Base-by-base conservation (phyloP, 2,113 vertebrate genomes). In the Tupaia tana region DNA sequence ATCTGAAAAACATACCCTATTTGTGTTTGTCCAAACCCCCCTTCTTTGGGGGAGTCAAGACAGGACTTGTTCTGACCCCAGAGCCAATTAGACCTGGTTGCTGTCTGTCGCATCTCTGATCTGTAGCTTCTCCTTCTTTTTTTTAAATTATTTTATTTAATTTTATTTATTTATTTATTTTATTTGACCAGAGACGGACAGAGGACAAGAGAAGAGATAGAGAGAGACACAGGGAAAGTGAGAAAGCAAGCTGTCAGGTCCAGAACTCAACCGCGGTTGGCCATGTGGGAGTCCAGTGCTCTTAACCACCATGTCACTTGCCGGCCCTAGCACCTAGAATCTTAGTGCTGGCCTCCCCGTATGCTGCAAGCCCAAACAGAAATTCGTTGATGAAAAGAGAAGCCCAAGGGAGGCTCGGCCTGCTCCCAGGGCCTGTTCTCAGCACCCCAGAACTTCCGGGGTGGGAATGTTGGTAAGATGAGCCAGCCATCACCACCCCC, bases 381-480 rank as follows among this genome's bases (percentile, higher is more conserved):
- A 58, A 31, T 71, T 93, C 74, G 66, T 13, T 29, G 58, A 24
- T 29, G 19, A 92, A 78, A 31, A 31, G 6, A 84, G 43, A 92
- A 71, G 34, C 18, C 54, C 13, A 59, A 29, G 11, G 88, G 8
- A 75, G 3, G 7, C 1, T 7, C 22, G 19, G 20, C 63, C 27
- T 61, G 6, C 13, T 5, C 31, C 12, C 25, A 31, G 2, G 0
- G 0, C 64, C 29, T 24, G 0, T 34, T 29, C 58, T 52, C 63
- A 58, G 63, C 43, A 88, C 0, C 24, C 31, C 18, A 95, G 67
- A 67, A 73, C 31, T 84, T 70, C 24, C 59, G 70, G 31, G 52
- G 6, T 27, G 12, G 34, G 13, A 12, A 77, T 9, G 24, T 59
- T 22, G 29, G 79, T 59, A 52, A 3, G 5, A 71, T 11, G 31